Evolutionary conservation across 2,888 invertebrate species (phyloP).

Genomic region (Maniola hyperantus): DNA sequence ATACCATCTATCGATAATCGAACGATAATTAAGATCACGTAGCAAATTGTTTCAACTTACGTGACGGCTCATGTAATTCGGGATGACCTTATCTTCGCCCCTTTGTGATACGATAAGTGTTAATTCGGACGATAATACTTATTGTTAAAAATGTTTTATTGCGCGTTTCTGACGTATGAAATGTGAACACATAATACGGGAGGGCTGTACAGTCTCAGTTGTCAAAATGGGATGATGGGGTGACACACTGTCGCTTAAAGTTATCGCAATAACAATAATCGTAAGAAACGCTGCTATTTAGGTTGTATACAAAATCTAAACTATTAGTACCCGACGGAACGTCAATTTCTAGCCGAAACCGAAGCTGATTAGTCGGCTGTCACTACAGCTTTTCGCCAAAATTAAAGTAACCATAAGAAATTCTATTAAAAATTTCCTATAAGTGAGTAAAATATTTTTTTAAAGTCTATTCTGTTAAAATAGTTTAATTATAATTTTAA

Average conservation of each 20-base stretch:
- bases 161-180: slow-evolving; percentile 27
- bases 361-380: too few species aligned
- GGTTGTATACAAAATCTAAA: too few species aligned
- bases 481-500: too few species aligned
- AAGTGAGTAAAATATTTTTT: too few species aligned
- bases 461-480: too few species aligned
- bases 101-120: slow-evolving; percentile 5
- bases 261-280: background rate
- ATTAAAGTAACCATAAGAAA: too few species aligned
- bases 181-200: slow-evolving; percentile 42
- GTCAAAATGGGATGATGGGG: slow-evolving; percentile 34
- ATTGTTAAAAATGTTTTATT: slow-evolving; percentile 15
- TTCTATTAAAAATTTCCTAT: too few species aligned
- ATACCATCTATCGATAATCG: background rate
- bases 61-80: slow-evolving; percentile 1
- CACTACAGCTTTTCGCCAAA: too few species aligned
- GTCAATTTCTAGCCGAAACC: too few species aligned
- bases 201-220: slow-evolving; percentile 55
- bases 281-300: background rate
- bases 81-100: background rate
- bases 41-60: background rate
- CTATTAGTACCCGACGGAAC: too few species aligned
- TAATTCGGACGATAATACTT: slow-evolving; percentile 30
- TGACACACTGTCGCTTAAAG: slow-evolving; percentile 37
- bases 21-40: background rate